Base-by-base conservation (phyloP, 2,113 vertebrate species). In the Ondatra zibethicus region DNA sequence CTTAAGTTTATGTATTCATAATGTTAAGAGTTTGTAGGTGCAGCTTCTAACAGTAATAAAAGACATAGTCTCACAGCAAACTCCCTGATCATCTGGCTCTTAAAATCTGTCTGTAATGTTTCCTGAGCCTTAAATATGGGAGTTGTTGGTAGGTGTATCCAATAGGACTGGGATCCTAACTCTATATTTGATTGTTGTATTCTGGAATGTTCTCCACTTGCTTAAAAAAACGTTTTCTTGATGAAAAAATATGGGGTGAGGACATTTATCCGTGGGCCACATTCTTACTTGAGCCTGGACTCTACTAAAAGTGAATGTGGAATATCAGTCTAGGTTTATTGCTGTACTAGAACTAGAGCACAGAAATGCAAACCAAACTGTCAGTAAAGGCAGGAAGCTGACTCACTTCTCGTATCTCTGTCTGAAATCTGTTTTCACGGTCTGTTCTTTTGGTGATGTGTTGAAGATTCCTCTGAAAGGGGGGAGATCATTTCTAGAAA, bases 381-480 rank as follows among this genome's bases (percentile, higher is more conserved):
- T 29, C 85, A 21, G 4, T 81, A 39, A 96, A 81, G 70, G 85
- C 29, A 36, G 16, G 86, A 76, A 61, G 13, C 33, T 76, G 7
- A 42, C 23, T 94, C 17, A 76, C 27, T 50, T 39, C 23, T 63
- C 65, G 45, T 50, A 61, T 58, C 31, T 92, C 50, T 76, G 39
- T 33, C 21, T 82, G 12, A 91, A 89, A 77, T 86, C n/a, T 91
- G n/a, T 29, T 50, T 92, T 92, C 5, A 72, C 82, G 31, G 50
- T 78, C 66, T 61, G 1, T 86, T 96, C 1, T 96, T 92, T 84
- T n/a, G 70, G 29, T 4, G 7, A 17, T 68, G 8, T 33, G 39
- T 3, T 95, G 29, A 92, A 72, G 7, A 75, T 82, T 92, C 16
- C 31, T 63, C 29, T 58, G 9, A 2, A n/a, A 36, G 63, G 29